Evolutionary conservation across 1,140 invertebrate genomes (phyloP).

Genomic region (Lerema accius): DNA sequence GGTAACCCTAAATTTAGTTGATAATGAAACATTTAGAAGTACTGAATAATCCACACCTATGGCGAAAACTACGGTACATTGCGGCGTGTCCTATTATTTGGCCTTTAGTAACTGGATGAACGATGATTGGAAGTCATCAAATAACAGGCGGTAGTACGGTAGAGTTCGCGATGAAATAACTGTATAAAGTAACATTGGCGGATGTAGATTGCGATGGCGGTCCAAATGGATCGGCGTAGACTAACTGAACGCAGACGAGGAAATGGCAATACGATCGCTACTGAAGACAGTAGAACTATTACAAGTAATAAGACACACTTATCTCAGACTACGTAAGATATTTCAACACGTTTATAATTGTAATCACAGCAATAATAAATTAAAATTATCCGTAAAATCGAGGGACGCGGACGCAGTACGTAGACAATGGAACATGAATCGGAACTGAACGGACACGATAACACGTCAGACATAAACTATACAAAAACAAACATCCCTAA

Average conservation of each 20-base stretch:
- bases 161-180: conserved; percentile 26
- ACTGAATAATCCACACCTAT: conserved; percentile 26
- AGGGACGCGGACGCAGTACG: conserved; percentile 60
- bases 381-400: conserved; percentile 69
- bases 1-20: conserved; percentile 45
- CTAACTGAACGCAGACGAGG: conserved; percentile 46
- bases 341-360: conserved; percentile 76
- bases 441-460: conserved; percentile 71
- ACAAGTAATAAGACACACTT: conserved; percentile 74
- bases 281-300: conserved; percentile 58
- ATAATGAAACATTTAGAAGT: conserved; percentile 49
- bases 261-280: conserved; percentile 54
- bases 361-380: conserved; percentile 81
- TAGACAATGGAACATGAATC: conserved; percentile 70
- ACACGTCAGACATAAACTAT: conserved; percentile 74
- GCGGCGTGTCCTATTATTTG: conserved; percentile 2
- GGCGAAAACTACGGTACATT: conserved; percentile 31
- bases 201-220: conserved; percentile 45
- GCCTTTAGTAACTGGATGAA: conserved; percentile 1
- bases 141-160: conserved; percentile 13
- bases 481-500: conserved; percentile 65
- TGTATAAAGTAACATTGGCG: conserved; percentile 48
- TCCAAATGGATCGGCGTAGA: conserved; percentile 49
- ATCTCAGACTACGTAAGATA: conserved; percentile 72
- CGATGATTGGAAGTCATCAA: conserved; percentile 16